Base-by-base conservation (phyloP, 2,888 invertebrate genomes). In the Leucoptera coffeella region DNA sequence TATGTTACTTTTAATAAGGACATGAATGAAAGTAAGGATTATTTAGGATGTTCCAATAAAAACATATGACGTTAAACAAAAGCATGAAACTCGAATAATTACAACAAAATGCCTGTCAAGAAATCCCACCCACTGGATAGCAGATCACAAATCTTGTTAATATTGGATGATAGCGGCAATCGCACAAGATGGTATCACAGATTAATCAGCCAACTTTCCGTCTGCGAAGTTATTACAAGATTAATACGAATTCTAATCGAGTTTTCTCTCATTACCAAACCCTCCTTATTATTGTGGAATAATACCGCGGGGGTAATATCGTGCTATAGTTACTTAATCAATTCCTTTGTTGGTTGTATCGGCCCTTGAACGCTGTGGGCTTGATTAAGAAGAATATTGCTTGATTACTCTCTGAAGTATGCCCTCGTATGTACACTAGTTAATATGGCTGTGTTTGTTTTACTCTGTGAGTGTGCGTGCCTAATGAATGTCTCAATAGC, bases 321-420 rank as follows among this genome's bases (percentile, higher is more conserved):
- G 55, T 48, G 54, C 62, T 58, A 59, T 64, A 65, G 65, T 67
- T 67, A 64, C 61, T 65, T 67, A 69, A 67, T 69, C 67, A 69
- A 67, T 69, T 67, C 67, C 57, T 62, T 69, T 69, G 67, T 65
- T 62, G 64, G 60, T 56, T 36, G 60, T 58, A 59, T 54, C 65
- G 60, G 58, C 65, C 65, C 62, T 60, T 54, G 48, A 28, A 38
- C 38, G 41, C 49, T 55, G 65, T 55, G 62, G 64, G 67, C 64
- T 58, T 69, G 69, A 69, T 69, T 67, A 67, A 59, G 62, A 65
- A 61, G 65, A 64, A 64, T 69, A 69, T 69, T 69, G 57, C 64
- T 65, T 69, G 67, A 67, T 69, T 69, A 67, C 59, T 46, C 47
- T 49, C 57, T 60, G 21, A 27, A 27, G 26, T 22, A 26, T 21